A percentile compares a stretch with the other conserved stretches of the same genome.
Evolutionary conservation across 1,140 invertebrate species (phyloP).

Genomic region (Temnothorax curvispinosus): DNA sequence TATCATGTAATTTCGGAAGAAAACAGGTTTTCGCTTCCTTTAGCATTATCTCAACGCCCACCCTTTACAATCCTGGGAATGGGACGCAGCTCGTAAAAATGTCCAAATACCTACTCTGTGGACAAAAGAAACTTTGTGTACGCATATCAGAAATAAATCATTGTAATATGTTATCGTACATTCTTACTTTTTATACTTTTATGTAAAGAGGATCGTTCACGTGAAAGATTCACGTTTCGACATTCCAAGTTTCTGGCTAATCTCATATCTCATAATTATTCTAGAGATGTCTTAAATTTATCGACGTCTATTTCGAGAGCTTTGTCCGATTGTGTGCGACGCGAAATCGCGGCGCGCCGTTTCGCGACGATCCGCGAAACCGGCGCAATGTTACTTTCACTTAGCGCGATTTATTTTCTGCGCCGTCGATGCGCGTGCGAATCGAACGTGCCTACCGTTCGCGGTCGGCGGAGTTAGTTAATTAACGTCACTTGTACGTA

Average conservation of each 20-base stretch:
- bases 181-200: not conserved
- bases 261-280: not conserved
- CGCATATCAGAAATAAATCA: not conserved
- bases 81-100: not conserved
- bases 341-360: conserved; percentile 31
- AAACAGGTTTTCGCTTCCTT: not conserved
- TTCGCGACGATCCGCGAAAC: conserved; percentile 48
- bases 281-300: not conserved
- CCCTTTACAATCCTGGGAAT: not conserved
- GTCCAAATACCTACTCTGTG: not conserved
- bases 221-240: not conserved
- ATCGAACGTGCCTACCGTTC: conserved; percentile 57
- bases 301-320: not conserved
- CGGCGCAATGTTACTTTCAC: conserved; percentile 69
- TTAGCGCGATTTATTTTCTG: conserved; percentile 72
- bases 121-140: not conserved
- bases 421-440: conserved; percentile 62
- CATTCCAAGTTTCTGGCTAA: too few species aligned
- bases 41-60: too few species aligned
- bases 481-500: conserved; percentile 47
- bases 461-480: conserved; percentile 62
- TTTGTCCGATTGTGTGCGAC: not conserved
- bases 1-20: not conserved
- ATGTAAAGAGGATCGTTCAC: not conserved
- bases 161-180: not conserved